A percentile compares a stretch with the other conserved stretches of the same genome.
phyloP scores from a whole-genome alignment of 2,797 vertebrate genomes.

The Myotis pilosus region DNA sequence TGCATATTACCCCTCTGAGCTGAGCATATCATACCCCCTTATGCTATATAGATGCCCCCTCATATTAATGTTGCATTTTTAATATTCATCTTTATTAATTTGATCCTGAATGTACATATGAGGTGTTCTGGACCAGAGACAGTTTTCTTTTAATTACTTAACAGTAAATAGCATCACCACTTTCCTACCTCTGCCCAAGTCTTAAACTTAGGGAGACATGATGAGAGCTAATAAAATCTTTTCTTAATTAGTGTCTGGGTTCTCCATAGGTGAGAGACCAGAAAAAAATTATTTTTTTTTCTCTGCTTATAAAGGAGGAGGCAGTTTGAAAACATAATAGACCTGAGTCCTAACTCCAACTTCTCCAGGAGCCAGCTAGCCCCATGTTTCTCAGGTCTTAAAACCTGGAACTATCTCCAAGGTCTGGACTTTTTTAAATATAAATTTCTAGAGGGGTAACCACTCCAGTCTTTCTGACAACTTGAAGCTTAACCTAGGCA shows the following conservation, averaged over 20 bases:
- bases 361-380: not conserved
- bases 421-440: not conserved
- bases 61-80: not conserved
- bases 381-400: not conserved
- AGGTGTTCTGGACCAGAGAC: not conserved
- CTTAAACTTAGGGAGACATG: not conserved
- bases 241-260: not conserved
- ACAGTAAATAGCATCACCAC: not conserved
- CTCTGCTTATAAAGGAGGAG: not conserved
- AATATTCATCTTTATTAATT: slow-evolving; percentile 11
- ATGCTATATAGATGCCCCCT: not conserved
- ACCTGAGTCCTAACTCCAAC: not conserved
- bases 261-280: not conserved
- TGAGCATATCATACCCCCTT: not conserved
- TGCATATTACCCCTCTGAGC: not conserved
- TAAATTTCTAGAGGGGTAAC: not conserved
- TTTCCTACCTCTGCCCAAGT: not conserved
- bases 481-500: not conserved
- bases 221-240: not conserved
- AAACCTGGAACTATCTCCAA: not conserved
- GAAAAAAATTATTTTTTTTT: not conserved
- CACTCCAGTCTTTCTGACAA: not conserved
- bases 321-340: not conserved
- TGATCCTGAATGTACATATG: slow-evolving; percentile 29
- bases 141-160: slow-evolving; percentile 35